Evolutionary conservation across 1,140 invertebrate genomes (phyloP), one percentile per base, ranked within the genome.

Genomic region (Caerostris extrusa): DNA sequence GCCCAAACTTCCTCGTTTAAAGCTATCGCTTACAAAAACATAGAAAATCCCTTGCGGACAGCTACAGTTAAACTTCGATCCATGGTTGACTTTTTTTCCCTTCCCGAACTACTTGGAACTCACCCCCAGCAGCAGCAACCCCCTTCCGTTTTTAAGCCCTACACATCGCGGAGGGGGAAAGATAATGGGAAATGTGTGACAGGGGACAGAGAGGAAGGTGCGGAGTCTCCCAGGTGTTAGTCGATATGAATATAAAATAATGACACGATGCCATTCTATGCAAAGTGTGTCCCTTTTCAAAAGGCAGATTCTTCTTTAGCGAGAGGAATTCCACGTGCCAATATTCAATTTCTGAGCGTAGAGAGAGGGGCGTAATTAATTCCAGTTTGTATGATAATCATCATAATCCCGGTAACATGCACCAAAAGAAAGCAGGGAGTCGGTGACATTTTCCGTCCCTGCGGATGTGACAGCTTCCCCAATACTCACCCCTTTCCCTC

Each of bases 361-460:
- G 71, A 81, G 56, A n/a, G 34, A 55, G 55, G 58, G 91, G 53
- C 91, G 83, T 93, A 93, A 93, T 93, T 93, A 93, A 93, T 93
- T 93, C 91, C 91, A 53, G 91, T 87, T 93, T 93, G 83, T 87
- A 93, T 93, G 91, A 93, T 93, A 93, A 93, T 93, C 91, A 93
- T 93, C 83, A 93, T 93, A 93, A 93, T 93, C 91, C 50, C 83
- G 83, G 83, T 61, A 85, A 92, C 90, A 92, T 85, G 90, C 90
- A 85, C 81, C 90, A 92, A 92, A n/a, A 92, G 90, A 92, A 92
- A 92, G 81, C 90, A 67, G 89, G 89, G 89, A 77, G 71, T 77
- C 71, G 71, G 71, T 77, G 71, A 77, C 71, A 77, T 53, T 77
- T 77, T 77, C 71, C 83, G 83, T 19, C 19, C 14, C 83, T 85